Conservation (phyloP, 2,113 vertebrate species). For the Urocynchramus pylzowi region DNA sequence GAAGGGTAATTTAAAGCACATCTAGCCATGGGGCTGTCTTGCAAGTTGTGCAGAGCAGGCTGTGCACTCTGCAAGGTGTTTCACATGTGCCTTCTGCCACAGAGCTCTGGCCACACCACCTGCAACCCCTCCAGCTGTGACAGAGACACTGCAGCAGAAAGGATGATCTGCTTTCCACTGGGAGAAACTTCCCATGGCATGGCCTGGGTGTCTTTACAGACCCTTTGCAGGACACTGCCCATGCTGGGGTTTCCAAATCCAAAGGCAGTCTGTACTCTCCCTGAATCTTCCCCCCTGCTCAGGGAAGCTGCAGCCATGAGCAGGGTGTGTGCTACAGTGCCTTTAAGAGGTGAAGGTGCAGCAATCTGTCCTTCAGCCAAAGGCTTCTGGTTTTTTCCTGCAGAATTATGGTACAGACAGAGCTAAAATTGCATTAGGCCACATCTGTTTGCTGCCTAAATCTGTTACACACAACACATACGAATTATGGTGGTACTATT, state of each 20-base stretch:
- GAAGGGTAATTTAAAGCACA: not conserved
- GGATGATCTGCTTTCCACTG: fast-evolving
- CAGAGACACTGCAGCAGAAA: not conserved
- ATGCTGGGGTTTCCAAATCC: not conserved
- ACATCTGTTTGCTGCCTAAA: not conserved
- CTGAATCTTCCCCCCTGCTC: not conserved
- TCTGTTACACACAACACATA: not conserved
- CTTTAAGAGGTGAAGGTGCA: not conserved
- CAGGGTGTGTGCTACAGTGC: not conserved
- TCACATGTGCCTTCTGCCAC: fast-evolving
- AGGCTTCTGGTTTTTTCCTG: not conserved
- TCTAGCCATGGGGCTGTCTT: not conserved
- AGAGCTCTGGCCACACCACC: fast-evolving
- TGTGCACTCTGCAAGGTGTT: not conserved
- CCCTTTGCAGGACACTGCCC: not conserved
- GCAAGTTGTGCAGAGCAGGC: not conserved
- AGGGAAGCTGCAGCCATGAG: not conserved
- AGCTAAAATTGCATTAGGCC: not conserved
- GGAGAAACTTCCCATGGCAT: not conserved
- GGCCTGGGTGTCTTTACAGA: not conserved
- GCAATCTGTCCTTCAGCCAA: not conserved
- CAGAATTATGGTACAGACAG: not conserved
- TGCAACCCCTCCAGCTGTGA: not conserved
- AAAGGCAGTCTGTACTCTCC: not conserved
- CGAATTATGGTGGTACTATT: not conserved